Percentiles rank a stretch among this genome's conserved stretches.
Conservation (phyloP, 2,797 vertebrate species). For the Gouania willdenowi region DNA sequence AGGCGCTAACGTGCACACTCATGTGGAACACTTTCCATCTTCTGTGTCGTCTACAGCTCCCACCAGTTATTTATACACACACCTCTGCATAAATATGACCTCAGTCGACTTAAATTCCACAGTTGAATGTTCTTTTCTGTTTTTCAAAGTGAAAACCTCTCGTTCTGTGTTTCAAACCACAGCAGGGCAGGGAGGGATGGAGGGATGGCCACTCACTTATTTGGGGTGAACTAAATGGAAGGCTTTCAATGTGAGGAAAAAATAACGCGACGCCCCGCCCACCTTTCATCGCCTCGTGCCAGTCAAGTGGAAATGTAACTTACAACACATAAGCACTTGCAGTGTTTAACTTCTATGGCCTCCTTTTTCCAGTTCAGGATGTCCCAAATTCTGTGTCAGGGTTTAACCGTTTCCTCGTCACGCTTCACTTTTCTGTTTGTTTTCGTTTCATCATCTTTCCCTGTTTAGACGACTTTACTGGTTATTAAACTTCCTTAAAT, state of each 20-base stretch:
- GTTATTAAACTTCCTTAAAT: no score
- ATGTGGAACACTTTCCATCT: not conserved
- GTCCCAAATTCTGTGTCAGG: no score
- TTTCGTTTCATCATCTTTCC: no score
- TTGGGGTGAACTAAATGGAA: conserved; percentile 12
- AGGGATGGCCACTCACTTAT: conserved; percentile 6
- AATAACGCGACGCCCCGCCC: not conserved
- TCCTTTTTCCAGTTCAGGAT: no score
- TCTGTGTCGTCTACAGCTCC: not conserved
- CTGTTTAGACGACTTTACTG: no score
- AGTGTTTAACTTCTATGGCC: conserved; percentile 30
- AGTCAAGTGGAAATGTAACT: conserved; percentile 13
- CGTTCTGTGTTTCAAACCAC: not conserved
- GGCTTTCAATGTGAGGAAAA: not conserved
- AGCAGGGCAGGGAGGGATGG: not conserved
- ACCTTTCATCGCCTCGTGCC: conserved; percentile 10
- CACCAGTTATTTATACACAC: not conserved
- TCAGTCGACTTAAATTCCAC: no score
- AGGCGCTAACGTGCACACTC: no score
- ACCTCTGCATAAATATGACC: no score
- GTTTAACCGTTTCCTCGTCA: no score
- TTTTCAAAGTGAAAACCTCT: not conserved
- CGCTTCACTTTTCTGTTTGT: no score
- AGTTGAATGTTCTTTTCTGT: not conserved
- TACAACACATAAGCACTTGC: conserved; percentile 6